Conservation (phyloP, 2,888 invertebrate genomes). For the Oligia latruncula region DNA sequence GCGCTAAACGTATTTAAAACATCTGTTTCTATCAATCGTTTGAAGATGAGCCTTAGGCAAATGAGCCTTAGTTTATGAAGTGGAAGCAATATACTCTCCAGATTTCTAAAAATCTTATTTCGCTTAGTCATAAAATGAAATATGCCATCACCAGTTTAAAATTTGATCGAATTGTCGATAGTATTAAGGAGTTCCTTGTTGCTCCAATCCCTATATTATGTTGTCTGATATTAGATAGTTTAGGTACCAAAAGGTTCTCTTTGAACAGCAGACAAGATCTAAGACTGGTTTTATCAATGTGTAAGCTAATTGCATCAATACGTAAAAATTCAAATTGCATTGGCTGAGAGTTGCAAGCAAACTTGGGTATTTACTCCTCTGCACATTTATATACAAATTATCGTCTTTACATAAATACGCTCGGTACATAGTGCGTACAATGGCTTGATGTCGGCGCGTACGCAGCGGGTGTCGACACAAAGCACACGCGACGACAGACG, state of each 20-base stretch:
- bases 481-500: conserved; percentile 55
- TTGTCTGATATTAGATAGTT: background rate
- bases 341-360: background rate
- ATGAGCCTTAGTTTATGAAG: no score
- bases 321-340: background rate
- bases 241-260: background rate
- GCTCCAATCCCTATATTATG: background rate
- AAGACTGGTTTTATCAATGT: no score
- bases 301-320: background rate
- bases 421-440: conserved; percentile 55
- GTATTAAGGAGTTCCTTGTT: no score
- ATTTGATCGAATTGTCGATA: background rate
- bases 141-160: background rate
- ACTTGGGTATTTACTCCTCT: conserved; percentile 27
- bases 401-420: conserved; percentile 26
- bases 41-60: no score
- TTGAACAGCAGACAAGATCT: background rate
- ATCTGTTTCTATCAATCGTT: no score
- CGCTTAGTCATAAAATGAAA: no score
- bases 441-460: conserved; percentile 57
- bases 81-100: no score
- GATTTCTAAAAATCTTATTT: no score
- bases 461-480: conserved; percentile 63
- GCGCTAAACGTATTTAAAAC: no score
- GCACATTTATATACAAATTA: conserved; percentile 56